A percentile compares a stretch with the other conserved stretches of the same genome.
phyloP scores from a whole-genome alignment of 2,113 vertebrate genomes.

The Parus major region DNA sequence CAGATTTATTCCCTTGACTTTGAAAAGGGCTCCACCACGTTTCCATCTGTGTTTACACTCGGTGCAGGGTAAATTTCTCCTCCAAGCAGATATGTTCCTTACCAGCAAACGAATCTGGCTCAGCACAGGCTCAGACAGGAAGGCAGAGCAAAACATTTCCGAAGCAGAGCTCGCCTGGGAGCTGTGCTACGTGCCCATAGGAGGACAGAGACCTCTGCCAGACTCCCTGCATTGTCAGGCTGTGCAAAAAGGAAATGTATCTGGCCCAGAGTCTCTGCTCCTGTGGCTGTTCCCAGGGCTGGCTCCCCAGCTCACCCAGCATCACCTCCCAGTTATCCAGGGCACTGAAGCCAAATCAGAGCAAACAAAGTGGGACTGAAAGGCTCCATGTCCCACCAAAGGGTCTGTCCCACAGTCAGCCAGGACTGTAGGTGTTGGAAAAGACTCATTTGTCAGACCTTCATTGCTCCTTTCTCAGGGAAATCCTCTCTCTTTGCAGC shows the following conservation, averaged over 20 bases:
- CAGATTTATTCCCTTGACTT: conserved; percentile 32
- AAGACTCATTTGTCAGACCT: not conserved
- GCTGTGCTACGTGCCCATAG: not conserved
- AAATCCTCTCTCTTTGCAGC: not conserved
- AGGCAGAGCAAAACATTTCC: conserved; percentile 10
- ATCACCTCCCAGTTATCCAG: not conserved
- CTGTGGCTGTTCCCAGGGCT: not conserved
- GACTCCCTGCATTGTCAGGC: not conserved
- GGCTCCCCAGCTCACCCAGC: not conserved
- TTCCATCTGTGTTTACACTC: conserved; percentile 53
- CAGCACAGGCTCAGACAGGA: conserved; percentile 3
- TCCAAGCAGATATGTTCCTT: conserved; percentile 15
- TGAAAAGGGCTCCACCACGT: conserved; percentile 1
- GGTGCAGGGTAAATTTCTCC: not conserved
- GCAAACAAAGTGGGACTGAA: not conserved
- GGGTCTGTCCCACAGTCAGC: not conserved
- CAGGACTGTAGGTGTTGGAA: not conserved
- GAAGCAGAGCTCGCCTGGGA: not conserved
- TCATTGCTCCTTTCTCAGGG: not conserved
- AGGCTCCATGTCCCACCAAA: accelerated
- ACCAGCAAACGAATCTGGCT: not conserved
- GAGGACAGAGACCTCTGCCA: not conserved
- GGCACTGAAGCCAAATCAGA: not conserved
- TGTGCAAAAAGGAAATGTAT: not conserved
- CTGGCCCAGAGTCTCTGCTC: not conserved